Evolutionary conservation across 2,113 vertebrate genomes (phyloP).

Genomic region (Stigmatopora nigra): DNA sequence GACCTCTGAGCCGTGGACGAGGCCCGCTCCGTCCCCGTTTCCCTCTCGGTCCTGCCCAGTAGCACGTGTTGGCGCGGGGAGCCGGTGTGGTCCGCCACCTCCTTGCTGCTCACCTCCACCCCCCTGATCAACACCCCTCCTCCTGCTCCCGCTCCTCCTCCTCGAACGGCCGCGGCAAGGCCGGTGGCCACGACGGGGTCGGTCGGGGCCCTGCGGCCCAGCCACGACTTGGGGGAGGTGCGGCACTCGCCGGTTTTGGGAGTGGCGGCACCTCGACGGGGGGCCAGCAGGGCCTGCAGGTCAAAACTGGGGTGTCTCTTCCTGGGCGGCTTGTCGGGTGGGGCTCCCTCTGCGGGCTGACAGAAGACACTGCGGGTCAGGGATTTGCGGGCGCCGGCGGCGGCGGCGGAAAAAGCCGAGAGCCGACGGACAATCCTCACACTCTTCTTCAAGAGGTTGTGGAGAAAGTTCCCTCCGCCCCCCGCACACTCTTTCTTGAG

Average conservation of each 20-base stretch:
- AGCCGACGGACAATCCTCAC: slow-evolving; percentile 48
- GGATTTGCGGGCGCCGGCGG: no score
- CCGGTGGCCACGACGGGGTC: slow-evolving; percentile 63
- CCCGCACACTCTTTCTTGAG: slow-evolving; percentile 49
- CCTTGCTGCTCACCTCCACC: slow-evolving; percentile 87
- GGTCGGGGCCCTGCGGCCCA: slow-evolving; percentile 51
- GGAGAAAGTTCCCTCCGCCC: slow-evolving; percentile 70
- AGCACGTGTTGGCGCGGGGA: slow-evolving; percentile 82
- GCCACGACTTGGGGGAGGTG: slow-evolving; percentile 71
- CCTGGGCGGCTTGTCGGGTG: slow-evolving; percentile 66
- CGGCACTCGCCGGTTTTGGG: slow-evolving; percentile 55
- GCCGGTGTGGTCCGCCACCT: slow-evolving; percentile 82
- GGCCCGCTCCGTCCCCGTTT: slow-evolving; percentile 53
- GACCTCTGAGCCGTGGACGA: slow-evolving; percentile 60
- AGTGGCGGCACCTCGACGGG: slow-evolving; percentile 42
- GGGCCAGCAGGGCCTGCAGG: slow-evolving; percentile 72
- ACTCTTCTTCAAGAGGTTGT: slow-evolving; percentile 71
- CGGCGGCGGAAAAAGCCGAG: background rate
- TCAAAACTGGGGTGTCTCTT: slow-evolving; percentile 75
- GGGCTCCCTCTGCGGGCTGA: slow-evolving; percentile 57
- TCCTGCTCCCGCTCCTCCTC: slow-evolving; percentile 7
- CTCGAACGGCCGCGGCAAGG: slow-evolving; percentile 54
- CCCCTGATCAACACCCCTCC: slow-evolving; percentile 78
- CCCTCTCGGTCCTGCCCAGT: slow-evolving; percentile 72
- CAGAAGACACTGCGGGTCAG: background rate